A percentile compares a stretch with the other conserved stretches of the same genome.
Conservation (phyloP, 2,113 vertebrate species). For the Uria lomvia region DNA sequence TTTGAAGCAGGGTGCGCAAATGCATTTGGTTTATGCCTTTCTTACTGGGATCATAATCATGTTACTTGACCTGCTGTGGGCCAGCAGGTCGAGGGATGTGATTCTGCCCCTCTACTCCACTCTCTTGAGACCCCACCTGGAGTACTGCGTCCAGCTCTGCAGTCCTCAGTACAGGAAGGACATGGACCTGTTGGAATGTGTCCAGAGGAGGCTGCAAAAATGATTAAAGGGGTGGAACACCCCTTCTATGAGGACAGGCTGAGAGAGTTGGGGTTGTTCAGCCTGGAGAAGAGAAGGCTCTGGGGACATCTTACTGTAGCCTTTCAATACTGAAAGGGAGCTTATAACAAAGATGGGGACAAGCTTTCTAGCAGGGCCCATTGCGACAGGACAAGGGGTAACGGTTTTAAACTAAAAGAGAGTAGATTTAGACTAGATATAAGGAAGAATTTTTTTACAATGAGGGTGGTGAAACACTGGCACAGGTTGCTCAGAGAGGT, state of each 20-base stretch:
- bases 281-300: neutral
- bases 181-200: neutral
- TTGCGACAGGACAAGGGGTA: neutral
- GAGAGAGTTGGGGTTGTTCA: neutral
- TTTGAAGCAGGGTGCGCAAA: neutral
- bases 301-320: neutral
- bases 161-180: neutral
- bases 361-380: neutral
- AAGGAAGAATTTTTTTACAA: neutral
- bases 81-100: neutral
- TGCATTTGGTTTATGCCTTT: neutral
- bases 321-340: neutral
- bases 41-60: neutral
- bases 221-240: neutral
- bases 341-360: neutral
- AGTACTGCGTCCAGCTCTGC: neutral
- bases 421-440: neutral
- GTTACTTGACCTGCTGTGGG: neutral
- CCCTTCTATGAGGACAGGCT: neutral
- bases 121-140: neutral
- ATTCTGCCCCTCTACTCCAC: neutral
- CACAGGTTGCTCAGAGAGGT: neutral
- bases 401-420: neutral
- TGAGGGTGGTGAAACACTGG: neutral
- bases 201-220: neutral